A percentile compares a stretch with the other conserved stretches of the same genome.
phyloP scores from a whole-genome alignment of 2,113 vertebrate genomes.

The Heterocephalus glaber region DNA sequence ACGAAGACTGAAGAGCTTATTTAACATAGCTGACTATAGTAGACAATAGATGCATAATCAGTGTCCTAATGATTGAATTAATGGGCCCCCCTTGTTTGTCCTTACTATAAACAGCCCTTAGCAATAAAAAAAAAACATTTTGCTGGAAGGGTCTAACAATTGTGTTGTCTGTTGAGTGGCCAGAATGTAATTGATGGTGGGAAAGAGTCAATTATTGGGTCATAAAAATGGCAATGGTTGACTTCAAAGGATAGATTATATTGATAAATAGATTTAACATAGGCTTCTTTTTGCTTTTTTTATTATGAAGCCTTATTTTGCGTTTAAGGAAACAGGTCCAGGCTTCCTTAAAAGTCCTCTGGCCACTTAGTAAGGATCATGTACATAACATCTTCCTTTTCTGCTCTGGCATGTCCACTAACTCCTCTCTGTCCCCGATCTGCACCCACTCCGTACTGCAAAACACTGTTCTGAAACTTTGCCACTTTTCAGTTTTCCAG shows the following conservation, averaged over 20 bases:
- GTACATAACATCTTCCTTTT: not conserved
- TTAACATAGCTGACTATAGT: constrained; percentile 66
- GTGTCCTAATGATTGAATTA: constrained; percentile 70
- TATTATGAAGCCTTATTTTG: constrained; percentile 22
- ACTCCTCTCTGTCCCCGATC: not conserved
- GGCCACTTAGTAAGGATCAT: not conserved
- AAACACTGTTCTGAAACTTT: not conserved
- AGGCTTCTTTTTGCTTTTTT: not conserved
- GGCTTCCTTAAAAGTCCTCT: not conserved
- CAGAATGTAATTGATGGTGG: constrained; percentile 60
- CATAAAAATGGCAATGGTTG: not conserved
- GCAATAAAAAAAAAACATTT: constrained; percentile 67
- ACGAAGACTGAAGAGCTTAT: constrained; percentile 73
- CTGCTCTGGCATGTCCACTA: not conserved
- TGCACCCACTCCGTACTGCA: not conserved
- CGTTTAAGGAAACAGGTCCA: constrained; percentile 5
- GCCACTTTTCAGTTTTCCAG: not conserved
- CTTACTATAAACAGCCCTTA: constrained; percentile 68
- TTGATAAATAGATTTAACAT: not conserved
- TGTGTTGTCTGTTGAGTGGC: constrained; percentile 44
- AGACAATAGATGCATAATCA: constrained; percentile 74
- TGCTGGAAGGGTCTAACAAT: constrained; percentile 63
- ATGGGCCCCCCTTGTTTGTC: constrained; percentile 73
- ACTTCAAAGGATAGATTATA: constrained; percentile 19
- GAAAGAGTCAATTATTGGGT: constrained; percentile 34